Percentiles rank a stretch among this genome's conserved stretches.
Conservation (phyloP, 2,888 invertebrate species). For the Odontomyia ornata region DNA sequence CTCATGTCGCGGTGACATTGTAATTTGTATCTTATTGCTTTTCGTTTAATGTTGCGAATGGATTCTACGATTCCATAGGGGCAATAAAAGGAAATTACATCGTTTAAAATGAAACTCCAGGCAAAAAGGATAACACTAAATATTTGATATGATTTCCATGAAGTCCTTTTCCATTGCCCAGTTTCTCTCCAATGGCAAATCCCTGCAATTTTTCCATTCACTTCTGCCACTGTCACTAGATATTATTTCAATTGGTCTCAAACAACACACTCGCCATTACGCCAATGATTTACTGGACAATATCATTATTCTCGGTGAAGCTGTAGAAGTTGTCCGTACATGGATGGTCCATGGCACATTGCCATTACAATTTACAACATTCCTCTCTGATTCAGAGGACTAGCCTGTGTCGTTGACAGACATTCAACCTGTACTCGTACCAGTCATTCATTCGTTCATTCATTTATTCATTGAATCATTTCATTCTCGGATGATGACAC, state of each 20-base stretch:
- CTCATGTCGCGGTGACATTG: no score
- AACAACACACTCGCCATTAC: background rate
- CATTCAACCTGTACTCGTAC: background rate
- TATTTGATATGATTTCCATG: no score
- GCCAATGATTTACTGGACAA: background rate
- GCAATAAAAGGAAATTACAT: no score
- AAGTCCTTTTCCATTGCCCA: no score
- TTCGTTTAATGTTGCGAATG: no score
- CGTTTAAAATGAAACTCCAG: no score
- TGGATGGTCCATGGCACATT: background rate
- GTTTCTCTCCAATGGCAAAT: no score
- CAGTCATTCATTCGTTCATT: slow-evolving; percentile 19
- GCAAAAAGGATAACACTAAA: no score
- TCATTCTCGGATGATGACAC: slow-evolving; percentile 19
- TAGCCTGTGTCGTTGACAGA: background rate
- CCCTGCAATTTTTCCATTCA: no score
- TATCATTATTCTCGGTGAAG: background rate
- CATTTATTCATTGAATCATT: slow-evolving; percentile 32
- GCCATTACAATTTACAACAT: slow-evolving; percentile 4
- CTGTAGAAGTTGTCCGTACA: no score
- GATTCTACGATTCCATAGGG: no score
- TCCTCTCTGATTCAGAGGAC: background rate
- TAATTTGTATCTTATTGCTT: no score
- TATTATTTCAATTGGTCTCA: background rate
- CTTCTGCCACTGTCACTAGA: background rate